Conservation (phyloP, 2,888 invertebrate genomes). For the Mechanitis mazaeus region DNA sequence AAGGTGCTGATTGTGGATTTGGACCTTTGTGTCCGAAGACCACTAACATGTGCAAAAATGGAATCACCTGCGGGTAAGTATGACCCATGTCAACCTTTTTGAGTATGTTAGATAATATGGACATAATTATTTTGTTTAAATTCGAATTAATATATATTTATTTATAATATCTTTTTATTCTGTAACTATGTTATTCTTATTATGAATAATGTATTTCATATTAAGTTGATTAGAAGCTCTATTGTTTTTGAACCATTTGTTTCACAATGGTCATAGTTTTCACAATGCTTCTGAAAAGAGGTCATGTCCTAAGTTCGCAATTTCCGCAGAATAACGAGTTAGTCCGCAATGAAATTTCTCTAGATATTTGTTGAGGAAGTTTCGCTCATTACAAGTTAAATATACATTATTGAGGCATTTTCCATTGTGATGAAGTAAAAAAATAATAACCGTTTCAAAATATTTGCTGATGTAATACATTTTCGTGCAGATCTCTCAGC, state of each 20-base stretch:
- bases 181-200: background rate
- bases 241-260: background rate
- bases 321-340: constrained; percentile 52
- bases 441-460: constrained; percentile 26
- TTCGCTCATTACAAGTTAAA: too few species aligned
- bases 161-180: background rate
- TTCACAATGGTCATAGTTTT: constrained; percentile 13
- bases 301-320: constrained; percentile 37
- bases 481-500: constrained; percentile 24
- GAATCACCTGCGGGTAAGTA: constrained; percentile 89
- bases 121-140: constrained; percentile 9
- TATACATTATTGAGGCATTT: too few species aligned
- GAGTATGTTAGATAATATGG: constrained; percentile 1
- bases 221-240: background rate
- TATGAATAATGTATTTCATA: background rate
- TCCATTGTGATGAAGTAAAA: too few species aligned
- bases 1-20: constrained; percentile 85
- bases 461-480: constrained; percentile 28
- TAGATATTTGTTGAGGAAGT: constrained; percentile 36
- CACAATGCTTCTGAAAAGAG: constrained; percentile 19
- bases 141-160: background rate
- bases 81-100: constrained; percentile 25
- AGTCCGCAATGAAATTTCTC: constrained; percentile 39
- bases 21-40: constrained; percentile 85
- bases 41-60: constrained; percentile 84